Conservation (phyloP, 2,797 vertebrate genomes). For the Bradypus variegatus region DNA sequence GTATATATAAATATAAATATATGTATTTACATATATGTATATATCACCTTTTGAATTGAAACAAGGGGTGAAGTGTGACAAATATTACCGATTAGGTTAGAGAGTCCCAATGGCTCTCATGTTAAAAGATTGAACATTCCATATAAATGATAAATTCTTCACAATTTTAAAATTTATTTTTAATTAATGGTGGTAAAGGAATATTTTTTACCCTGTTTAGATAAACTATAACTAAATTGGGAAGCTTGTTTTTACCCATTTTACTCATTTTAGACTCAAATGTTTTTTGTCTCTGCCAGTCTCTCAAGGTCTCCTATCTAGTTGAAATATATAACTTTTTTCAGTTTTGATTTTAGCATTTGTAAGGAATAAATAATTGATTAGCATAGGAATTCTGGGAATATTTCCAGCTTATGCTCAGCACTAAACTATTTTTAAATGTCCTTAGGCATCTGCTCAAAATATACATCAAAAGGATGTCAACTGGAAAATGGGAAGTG, state of each 20-base stretch:
- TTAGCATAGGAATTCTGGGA: constrained; percentile 72
- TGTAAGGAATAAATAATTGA: constrained; percentile 78
- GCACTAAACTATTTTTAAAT: constrained; percentile 74
- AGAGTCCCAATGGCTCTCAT: background rate
- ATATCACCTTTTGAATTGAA: background rate
- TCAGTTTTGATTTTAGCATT: constrained; percentile 73
- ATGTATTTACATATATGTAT: background rate
- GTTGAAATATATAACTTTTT: constrained; percentile 64
- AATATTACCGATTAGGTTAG: background rate
- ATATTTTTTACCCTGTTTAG: constrained; percentile 19
- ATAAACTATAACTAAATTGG: constrained; percentile 8
- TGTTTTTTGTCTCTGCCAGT: constrained; percentile 60
- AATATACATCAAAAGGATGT: constrained; percentile 70
- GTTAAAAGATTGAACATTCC: background rate
- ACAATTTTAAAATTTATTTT: constrained; percentile 35
- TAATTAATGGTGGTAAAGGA: constrained; percentile 33
- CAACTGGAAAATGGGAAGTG: constrained; percentile 60
- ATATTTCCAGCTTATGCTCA: constrained; percentile 70
- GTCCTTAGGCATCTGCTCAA: constrained; percentile 70
- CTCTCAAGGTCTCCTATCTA: constrained; percentile 62
- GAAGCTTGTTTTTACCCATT: constrained; percentile 59
- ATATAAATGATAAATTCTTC: constrained; percentile 36
- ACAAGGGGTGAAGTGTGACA: background rate
- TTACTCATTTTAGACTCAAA: constrained; percentile 67
- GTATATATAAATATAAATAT: no score